Base-by-base conservation (phyloP, 2,888 invertebrate genomes). In the Platynereis dumerilii region DNA sequence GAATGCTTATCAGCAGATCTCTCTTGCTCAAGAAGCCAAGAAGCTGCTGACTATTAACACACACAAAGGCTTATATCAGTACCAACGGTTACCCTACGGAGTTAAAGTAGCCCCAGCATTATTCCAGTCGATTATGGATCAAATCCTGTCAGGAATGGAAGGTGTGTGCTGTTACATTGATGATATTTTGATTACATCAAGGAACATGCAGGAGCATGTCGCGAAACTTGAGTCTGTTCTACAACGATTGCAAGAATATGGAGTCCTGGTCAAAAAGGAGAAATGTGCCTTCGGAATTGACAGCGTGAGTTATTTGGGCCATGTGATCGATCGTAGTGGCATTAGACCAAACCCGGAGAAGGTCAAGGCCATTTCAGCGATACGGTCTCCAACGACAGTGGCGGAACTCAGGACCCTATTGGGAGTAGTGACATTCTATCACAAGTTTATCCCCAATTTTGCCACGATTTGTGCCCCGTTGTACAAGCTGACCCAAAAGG, bases 61-160 rank as follows among this genome's bases (percentile, higher is more conserved):
- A 2, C 55, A 55, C 26, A 20, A 26, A 5, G 15, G 55, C 7
- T 27, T 55, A 24, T 55, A 22, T 17, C 3, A 22, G 24, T 55
- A 22, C 28, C 24, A 55, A 10, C 7, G n/a, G 55, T 26, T 55
- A 5, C 22, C 55, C 7, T 55, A 55, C 17, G 55, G 55, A 27
- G 55, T 55, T 10, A 55, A 10, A 26, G 28, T 17, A 24, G 55
- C 55, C 3, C 22, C 24, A 17, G 7, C n/a, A 2, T 22, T 55
- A 24, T 55, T 55, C n/a, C 7, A 55, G 55, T 27, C 24, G 7
- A 24, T 55, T 7, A 52, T 55, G 26, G 55, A 55, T 17, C 55
- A 55, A 24, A 39, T 57, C 5, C 20, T 57, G n/a, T 3, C 7
- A 20, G 57, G 39, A 5, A 17, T 57, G 26, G 24, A n/a, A 20